Evolutionary conservation across 2,113 vertebrate genomes (phyloP), one percentile per base, ranked within the genome.

Genomic region (Sylvietta virens): DNA sequence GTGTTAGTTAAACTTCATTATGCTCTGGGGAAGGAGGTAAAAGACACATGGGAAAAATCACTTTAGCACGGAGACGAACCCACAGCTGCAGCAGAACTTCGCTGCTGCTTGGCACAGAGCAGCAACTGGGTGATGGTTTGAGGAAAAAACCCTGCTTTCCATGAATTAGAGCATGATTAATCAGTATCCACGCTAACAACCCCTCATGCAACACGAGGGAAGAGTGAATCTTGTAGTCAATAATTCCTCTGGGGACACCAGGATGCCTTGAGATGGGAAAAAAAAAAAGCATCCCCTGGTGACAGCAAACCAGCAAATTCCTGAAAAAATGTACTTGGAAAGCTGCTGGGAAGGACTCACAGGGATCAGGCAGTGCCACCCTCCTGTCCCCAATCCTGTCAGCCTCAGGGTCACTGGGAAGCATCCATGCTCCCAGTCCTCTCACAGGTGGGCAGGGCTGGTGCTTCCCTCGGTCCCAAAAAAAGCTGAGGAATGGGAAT

Each of bases 121-220:
- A 51, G 79, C 54, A 39, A 82, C 61, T 3, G 81, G 40, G 35
- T 12, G 65, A 28, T 1, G 14, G 31, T 30, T 54, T 45, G 58
- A 83, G 82, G 13, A 20, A 60, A 33, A 65, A 65, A 3, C 1
- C 23, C 53, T 2, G 30, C 72, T 93, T 92, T 86, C 86, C 62
- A 92, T 95, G 39, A 96, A 91, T 78, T 87, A 54, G 90, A 91
- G 93, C 84, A 91, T 81, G 87, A 84, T 94, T 95, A 93, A 95
- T 92, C 88, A 92, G 69, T 3, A 85, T 19, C 85, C 86, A 78
- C 10, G 47, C 69, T 62, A 39, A 62, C 20, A n/a, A 58, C 11
- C 4, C 24, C 57, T 56, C 5, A 0, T 17, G 67, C 37, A 27
- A 84, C 0, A 23, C 9, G 5, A 40, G 16, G 58, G 72, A 50